Percentiles rank a stretch among this genome's conserved stretches.
Evolutionary conservation across 2,888 invertebrate genomes (phyloP).

Genomic region (Melangyna quadrimaculata): DNA sequence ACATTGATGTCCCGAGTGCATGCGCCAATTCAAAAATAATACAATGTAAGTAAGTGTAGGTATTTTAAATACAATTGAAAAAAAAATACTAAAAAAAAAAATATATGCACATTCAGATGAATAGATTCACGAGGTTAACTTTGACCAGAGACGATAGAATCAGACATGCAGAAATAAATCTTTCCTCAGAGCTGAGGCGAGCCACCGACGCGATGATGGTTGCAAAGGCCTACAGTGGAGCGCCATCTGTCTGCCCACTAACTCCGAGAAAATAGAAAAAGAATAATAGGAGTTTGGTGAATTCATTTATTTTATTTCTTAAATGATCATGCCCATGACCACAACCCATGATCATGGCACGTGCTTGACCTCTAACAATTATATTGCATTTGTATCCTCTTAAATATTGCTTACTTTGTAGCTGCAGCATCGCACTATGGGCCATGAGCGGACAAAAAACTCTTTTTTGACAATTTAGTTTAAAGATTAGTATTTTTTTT

Average conservation of each 20-base stretch:
- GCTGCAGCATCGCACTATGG: not conserved
- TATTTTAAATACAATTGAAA: not conserved
- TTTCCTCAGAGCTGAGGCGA: slow-evolving; percentile 14
- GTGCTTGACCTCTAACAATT: slow-evolving; percentile 44
- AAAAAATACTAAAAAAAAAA: no score
- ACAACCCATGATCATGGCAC: slow-evolving; percentile 39
- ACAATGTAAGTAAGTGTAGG: not conserved
- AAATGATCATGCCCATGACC: not conserved
- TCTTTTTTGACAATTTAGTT: no score
- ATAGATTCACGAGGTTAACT: slow-evolving; percentile 43
- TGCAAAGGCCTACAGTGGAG: not conserved
- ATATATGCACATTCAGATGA: not conserved
- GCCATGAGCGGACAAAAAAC: no score
- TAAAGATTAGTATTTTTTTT: no score
- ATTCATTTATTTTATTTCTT: not conserved
- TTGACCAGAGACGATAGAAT: slow-evolving; percentile 29
- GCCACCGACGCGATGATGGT: not conserved
- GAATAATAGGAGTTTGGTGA: not conserved
- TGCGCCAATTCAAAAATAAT: slow-evolving; percentile 6
- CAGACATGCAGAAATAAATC: slow-evolving; percentile 45
- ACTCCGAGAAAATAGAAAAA: not conserved
- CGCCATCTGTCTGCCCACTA: slow-evolving; percentile 6
- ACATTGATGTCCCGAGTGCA: not conserved
- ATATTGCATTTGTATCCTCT: not conserved
- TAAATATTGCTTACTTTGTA: not conserved